Conservation (phyloP, 2,888 invertebrate genomes). For the Dorcus parallelipipedus region DNA sequence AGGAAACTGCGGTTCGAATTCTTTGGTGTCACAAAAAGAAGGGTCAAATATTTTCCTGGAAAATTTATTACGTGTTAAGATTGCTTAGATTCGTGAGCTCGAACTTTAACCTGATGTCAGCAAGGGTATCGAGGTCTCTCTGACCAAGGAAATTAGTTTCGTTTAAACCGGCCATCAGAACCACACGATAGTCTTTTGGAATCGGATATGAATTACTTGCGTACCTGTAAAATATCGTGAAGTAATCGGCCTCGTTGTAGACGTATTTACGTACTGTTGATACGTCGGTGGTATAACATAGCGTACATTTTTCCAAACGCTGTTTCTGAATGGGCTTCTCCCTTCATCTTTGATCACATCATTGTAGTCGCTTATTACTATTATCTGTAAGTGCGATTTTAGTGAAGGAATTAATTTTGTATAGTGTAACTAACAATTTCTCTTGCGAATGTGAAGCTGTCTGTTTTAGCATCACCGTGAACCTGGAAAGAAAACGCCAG, state of each 20-base stretch:
- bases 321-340: slow-evolving; percentile 29
- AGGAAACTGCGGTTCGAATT: neutral
- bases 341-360: slow-evolving; percentile 9
- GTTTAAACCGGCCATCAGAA: slow-evolving; percentile 20
- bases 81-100: neutral
- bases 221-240: neutral
- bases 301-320: slow-evolving; percentile 19
- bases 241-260: neutral
- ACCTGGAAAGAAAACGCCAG: slow-evolving; percentile 49
- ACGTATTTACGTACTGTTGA: neutral
- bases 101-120: neutral
- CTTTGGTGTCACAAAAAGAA: slow-evolving; percentile 31
- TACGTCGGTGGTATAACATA: neutral
- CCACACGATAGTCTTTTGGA: slow-evolving; percentile 18
- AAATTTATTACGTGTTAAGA: slow-evolving; percentile 2
- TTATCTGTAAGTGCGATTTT: slow-evolving; percentile 38
- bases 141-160: neutral
- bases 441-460: slow-evolving; percentile 45
- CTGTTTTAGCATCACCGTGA: slow-evolving; percentile 30
- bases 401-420: neutral
- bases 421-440: slow-evolving; percentile 47
- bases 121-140: neutral
- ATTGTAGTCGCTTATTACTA: slow-evolving; percentile 40
- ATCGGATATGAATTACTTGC: slow-evolving; percentile 21
- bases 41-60: slow-evolving; percentile 42